These are phyloP conservation scores for Embidobia sp. DNA, from an alignment of 2,888 invertebrate species.

Conservation along the genomic window DNA sequence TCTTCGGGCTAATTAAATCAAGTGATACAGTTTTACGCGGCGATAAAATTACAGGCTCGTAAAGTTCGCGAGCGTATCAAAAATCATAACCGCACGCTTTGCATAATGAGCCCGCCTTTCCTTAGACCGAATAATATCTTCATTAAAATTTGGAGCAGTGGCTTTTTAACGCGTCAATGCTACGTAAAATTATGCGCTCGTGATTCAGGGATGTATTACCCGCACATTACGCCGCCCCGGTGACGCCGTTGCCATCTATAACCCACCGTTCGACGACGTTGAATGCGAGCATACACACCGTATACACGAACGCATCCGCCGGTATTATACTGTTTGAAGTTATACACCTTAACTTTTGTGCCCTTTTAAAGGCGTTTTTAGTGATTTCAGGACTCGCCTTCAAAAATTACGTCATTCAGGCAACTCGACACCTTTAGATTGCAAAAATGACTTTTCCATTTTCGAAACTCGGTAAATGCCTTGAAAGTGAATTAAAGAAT, in stretches of 20 bases:
- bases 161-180: slow-evolving; percentile 36
- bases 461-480: too few species aligned
- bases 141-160: slow-evolving; percentile 58
- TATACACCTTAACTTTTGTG: too few species aligned
- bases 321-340: not conserved
- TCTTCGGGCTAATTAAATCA: slow-evolving; percentile 34
- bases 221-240: slow-evolving; percentile 34
- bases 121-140: slow-evolving; percentile 46
- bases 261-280: slow-evolving; percentile 30
- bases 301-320: too few species aligned
- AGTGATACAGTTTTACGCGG: slow-evolving; percentile 39
- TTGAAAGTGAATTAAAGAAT: too few species aligned
- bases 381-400: too few species aligned
- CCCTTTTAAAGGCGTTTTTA: too few species aligned
- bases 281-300: slow-evolving; percentile 18
- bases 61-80: slow-evolving; percentile 45
- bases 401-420: too few species aligned
- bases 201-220: slow-evolving; percentile 48
- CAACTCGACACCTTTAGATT: too few species aligned
- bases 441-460: too few species aligned
- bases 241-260: slow-evolving; percentile 42
- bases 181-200: slow-evolving; percentile 37
- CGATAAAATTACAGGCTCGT: slow-evolving; percentile 51
- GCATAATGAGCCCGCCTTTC: slow-evolving; percentile 42
- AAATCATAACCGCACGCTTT: slow-evolving; percentile 48